These are phyloP conservation scores for Shargacucullia verbasci DNA, from an alignment of 2,888 invertebrate species.

Conservation along the genomic window DNA sequence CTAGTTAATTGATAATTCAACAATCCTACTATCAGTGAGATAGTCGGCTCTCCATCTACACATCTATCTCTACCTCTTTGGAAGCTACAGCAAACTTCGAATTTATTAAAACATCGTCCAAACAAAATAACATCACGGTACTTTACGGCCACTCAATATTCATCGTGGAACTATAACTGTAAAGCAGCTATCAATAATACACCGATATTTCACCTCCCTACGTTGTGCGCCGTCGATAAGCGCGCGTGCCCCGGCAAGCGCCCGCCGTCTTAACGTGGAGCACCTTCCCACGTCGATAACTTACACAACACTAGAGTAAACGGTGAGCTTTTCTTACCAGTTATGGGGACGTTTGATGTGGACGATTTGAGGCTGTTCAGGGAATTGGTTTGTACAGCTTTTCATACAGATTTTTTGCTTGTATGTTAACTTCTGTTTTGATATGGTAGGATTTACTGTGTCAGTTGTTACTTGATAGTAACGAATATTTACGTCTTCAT, in stretches of 20 bases:
- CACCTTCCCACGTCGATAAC: slow-evolving; percentile 75
- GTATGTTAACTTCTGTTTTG: too few relatives aligned
- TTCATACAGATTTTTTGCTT: background rate
- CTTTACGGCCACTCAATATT: slow-evolving; percentile 50
- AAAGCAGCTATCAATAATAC: slow-evolving; percentile 50
- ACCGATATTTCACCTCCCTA: slow-evolving; percentile 56
- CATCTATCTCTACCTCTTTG: too few relatives aligned
- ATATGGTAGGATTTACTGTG: too few relatives aligned
- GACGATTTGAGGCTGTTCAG: slow-evolving; percentile 1
- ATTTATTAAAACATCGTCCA: slow-evolving; percentile 4
- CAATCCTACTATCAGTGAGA: too few relatives aligned
- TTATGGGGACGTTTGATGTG: slow-evolving; percentile 31
- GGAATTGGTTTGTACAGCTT: background rate
- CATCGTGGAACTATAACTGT: slow-evolving; percentile 50
- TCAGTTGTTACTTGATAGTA: too few relatives aligned
- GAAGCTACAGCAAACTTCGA: background rate
- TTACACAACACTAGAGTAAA: slow-evolving; percentile 61
- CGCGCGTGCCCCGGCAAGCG: slow-evolving; percentile 83
- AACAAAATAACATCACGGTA: slow-evolving; percentile 25
- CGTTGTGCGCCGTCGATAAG: slow-evolving; percentile 59
- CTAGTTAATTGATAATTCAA: too few relatives aligned
- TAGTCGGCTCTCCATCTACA: too few relatives aligned
- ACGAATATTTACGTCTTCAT: too few relatives aligned
- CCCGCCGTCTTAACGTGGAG: slow-evolving; percentile 75
- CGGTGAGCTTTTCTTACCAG: slow-evolving; percentile 47